Evolutionary conservation across 1,140 invertebrate species (phyloP).

Genomic region (Brachionus paranguensis): DNA sequence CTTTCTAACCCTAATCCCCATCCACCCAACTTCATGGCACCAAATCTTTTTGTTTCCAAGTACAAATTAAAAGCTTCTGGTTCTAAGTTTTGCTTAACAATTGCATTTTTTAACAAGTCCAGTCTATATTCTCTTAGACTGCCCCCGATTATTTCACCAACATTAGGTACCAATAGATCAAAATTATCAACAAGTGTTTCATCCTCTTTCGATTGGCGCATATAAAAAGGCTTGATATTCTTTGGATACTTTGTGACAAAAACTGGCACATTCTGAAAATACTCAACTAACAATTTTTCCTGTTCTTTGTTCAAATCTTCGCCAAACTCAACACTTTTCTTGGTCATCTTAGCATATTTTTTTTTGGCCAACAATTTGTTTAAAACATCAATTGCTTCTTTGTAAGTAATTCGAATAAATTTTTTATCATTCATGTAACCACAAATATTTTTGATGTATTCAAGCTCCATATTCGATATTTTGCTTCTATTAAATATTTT

Average conservation of each 20-base stretch:
- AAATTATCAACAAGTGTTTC: neutral
- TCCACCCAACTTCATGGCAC: constrained; percentile 1
- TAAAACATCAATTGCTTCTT: neutral
- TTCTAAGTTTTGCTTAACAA: constrained; percentile 7
- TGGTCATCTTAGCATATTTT: neutral
- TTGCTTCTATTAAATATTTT: neutral
- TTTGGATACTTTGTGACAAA: constrained; percentile 33
- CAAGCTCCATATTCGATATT: neutral
- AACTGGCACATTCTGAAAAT: neutral
- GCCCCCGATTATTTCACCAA: constrained; percentile 40
- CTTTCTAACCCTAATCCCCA: constrained; percentile 38
- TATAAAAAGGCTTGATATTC: constrained; percentile 38
- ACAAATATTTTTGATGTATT: neutral
- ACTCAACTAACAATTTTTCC: constrained; percentile 34
- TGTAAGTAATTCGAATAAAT: constrained; percentile 29
- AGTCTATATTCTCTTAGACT: constrained; percentile 34
- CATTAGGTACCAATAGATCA: constrained; percentile 9
- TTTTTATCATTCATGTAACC: neutral
- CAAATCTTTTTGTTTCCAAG: constrained; percentile 33
- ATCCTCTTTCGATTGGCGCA: constrained; percentile 10
- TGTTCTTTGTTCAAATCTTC: constrained; percentile 34
- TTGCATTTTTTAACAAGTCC: neutral
- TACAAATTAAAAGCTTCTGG: neutral
- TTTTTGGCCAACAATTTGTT: neutral
- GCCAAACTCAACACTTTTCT: constrained; percentile 18